Base-by-base conservation (phyloP, 1,140 invertebrate species). In the Achroia grisella region DNA sequence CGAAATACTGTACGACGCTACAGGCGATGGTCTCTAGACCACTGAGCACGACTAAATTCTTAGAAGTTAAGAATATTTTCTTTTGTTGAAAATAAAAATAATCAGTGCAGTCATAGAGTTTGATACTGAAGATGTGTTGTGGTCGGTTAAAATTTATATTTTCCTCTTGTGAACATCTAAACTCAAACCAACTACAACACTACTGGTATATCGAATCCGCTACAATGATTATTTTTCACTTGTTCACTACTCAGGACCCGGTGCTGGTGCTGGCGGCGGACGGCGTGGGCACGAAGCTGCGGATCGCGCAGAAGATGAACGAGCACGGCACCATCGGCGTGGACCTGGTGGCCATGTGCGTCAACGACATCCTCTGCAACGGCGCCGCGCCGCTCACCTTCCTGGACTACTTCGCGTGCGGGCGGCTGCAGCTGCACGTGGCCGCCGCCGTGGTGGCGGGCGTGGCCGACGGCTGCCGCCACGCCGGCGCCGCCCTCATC, bases 311-410 rank as follows among this genome's bases (percentile, higher is more conserved):
- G 71, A 89, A 90, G 60, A 90, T 89, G 27, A 89, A 91, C 37
- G 89, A 91, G 27, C 95, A 98, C 69, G 80, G 89, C 47, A 94
- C 93, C 1, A 91, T 99, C 51, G 98, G 98, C 14, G 92, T 97
- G 55, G 98, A 99, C 87, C 88, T 99, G 42, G 97, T 99, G 2
- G 98, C 97, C n/a, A 99, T 99, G 97, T 99, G 97, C 78, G 97
- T 98, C 3, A 99, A 99, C 86, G 98, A 99, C 83, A 92, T 99
- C 35, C 85, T 99, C 10, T 96, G 95, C 30, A 96, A 98, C 66
- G 97, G 97, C 10, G 97, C 97, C 0, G 93, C 96, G 59, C 97
- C 97, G 0, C 77, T 98, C 1, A 97, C 95, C 52, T 99, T 99
- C 80, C 87, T 99, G 1, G 97, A 98, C 83, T 99, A 99, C 83